Evolutionary conservation across 2,113 vertebrate species (phyloP).

Genomic region (Poecile atricapillus): DNA sequence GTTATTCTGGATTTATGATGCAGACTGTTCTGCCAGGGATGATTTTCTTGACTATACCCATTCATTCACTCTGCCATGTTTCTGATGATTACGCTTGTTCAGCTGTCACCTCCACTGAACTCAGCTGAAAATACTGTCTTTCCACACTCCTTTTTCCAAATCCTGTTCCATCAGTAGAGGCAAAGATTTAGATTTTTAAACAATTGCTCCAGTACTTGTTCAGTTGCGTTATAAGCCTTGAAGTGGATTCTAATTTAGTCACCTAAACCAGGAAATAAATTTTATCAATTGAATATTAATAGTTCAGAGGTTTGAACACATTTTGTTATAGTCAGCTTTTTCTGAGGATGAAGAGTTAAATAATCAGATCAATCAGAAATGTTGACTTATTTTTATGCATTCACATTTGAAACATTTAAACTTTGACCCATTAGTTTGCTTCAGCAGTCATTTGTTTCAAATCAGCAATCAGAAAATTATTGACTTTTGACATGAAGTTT

Average conservation of each 20-base stretch:
- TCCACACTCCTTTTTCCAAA: neutral
- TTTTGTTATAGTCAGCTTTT: neutral
- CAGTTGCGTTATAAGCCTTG: neutral
- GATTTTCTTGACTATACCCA: neutral
- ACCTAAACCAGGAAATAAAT: neutral
- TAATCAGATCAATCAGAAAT: slow-evolving; percentile 7
- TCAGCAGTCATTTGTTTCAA: neutral
- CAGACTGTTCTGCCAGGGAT: neutral
- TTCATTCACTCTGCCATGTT: neutral
- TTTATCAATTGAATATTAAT: neutral
- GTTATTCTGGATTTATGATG: neutral
- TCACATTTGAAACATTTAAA: neutral
- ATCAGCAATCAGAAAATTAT: slow-evolving; percentile 52
- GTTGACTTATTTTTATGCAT: neutral
- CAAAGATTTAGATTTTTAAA: neutral
- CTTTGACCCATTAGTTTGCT: neutral
- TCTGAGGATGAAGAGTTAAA: neutral
- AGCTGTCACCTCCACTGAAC: neutral
- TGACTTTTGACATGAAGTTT: slow-evolving; percentile 30
- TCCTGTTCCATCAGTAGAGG: neutral
- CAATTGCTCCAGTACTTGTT: neutral
- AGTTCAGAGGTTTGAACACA: neutral
- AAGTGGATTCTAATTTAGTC: neutral
- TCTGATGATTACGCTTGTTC: neutral
- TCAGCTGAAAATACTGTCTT: neutral